These are phyloP conservation scores for Stigmatopora argus DNA, from an alignment of 2,113 vertebrate genomes.

Conservation along the genomic window DNA sequence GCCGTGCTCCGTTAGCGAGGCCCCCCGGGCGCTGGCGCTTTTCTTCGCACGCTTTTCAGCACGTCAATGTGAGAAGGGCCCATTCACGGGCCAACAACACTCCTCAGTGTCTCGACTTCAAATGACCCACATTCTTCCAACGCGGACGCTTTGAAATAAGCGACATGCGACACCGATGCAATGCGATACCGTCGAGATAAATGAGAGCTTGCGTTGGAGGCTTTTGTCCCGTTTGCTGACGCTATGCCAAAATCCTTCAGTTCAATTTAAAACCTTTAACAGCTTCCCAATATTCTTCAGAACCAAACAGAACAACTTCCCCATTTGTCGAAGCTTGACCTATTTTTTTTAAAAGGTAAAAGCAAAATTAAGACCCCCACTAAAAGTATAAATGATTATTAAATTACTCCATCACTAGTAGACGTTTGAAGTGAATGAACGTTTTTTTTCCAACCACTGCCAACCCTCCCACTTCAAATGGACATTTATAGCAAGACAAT, in stretches of 20 bases:
- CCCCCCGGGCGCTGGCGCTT: conserved; percentile 60
- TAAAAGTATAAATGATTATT: no score
- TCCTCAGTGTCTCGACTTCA: conserved; percentile 71
- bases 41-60: conserved; percentile 69
- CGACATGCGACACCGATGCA: conserved; percentile 66
- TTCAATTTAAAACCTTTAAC: neutral
- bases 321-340: neutral
- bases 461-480: no score
- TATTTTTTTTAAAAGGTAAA: no score
- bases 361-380: no score
- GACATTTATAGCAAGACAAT: no score
- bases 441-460: no score
- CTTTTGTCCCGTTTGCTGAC: conserved; percentile 45
- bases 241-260: conserved; percentile 14
- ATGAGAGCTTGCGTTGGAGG: conserved; percentile 56
- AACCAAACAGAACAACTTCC: neutral
- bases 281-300: neutral
- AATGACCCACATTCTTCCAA: conserved; percentile 72
- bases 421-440: no score
- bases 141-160: conserved; percentile 60
- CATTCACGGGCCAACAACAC: conserved; percentile 70
- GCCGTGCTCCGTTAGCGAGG: conserved; percentile 56
- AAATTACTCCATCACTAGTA: no score
- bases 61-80: conserved; percentile 68
- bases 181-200: conserved; percentile 60